phyloP scores from a whole-genome alignment of 2,888 invertebrate species.

The Megalurothrips usitatus region DNA sequence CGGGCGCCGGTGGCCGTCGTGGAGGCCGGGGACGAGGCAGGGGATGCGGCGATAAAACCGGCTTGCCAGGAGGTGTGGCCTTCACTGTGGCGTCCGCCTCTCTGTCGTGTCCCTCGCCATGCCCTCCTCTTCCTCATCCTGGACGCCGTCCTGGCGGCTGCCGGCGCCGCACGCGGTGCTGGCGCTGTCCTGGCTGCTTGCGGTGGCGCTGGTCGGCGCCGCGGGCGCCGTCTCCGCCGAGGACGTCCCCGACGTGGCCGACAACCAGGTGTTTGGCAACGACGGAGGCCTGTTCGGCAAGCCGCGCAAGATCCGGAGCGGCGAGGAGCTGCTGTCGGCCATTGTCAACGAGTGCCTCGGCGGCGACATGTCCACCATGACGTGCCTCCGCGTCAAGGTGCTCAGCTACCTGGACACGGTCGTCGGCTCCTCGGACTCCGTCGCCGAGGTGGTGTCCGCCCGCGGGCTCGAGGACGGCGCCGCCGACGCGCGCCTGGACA shows the following conservation, averaged over 20 bases:
- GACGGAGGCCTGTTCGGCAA: constrained; percentile 47
- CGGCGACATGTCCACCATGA: constrained; percentile 57
- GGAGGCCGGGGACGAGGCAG: background rate
- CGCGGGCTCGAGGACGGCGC: constrained; percentile 33
- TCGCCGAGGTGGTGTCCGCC: constrained; percentile 41
- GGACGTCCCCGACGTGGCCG: constrained; percentile 51
- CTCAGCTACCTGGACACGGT: constrained; percentile 69
- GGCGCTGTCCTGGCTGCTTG: constrained; percentile 28
- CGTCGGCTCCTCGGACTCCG: constrained; percentile 44
- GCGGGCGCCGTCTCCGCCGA: constrained; percentile 31
- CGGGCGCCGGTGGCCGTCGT: background rate
- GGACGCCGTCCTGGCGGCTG: background rate
- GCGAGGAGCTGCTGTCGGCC: constrained; percentile 65
- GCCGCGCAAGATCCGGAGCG: constrained; percentile 51
- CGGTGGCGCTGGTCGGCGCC: constrained; percentile 22
- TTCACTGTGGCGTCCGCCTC: constrained; percentile 29
- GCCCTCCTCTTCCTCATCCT: background rate
- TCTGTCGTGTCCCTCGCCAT: constrained; percentile 4
- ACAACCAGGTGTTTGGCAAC: constrained; percentile 49
- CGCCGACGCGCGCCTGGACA: constrained; percentile 39
- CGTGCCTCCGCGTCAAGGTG: constrained; percentile 61
- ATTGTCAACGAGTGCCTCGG: constrained; percentile 69
- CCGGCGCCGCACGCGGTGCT: constrained; percentile 10
- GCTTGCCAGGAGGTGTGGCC: constrained; percentile 37
- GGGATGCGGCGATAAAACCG: constrained; percentile 35